These are phyloP conservation scores for Eriosoma lanigerum DNA, from an alignment of 1,140 invertebrate genomes.

Conservation along the genomic window DNA sequence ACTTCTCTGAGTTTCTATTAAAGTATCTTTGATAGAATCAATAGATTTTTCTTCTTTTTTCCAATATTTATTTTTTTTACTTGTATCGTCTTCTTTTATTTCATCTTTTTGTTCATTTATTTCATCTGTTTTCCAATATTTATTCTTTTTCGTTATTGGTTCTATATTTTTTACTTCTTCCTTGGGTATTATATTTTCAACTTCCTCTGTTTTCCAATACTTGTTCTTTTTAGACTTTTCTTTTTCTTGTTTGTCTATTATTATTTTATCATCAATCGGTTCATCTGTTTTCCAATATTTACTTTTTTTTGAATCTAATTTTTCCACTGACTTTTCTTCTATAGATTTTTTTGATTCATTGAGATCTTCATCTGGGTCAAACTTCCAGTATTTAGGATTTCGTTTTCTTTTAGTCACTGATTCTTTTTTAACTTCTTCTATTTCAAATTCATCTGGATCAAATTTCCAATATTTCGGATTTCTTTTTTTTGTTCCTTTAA, in stretches of 20 bases:
- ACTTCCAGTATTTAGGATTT: conserved; percentile 41
- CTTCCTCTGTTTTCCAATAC: conserved; percentile 42
- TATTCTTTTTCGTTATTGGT: conserved; percentile 37
- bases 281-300: conserved; percentile 26
- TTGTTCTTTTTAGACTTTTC: conserved; percentile 10
- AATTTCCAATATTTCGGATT: conserved; percentile 48
- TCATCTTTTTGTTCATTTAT: conserved; percentile 42
- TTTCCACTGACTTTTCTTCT: not conserved
- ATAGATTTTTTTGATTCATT: not conserved
- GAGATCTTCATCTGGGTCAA: conserved; percentile 13
- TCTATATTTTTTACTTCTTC: conserved; percentile 52
- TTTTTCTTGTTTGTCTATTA: conserved; percentile 9
- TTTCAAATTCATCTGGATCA: conserved; percentile 29
- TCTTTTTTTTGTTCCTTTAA: conserved; percentile 40
- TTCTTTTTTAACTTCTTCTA: conserved; percentile 33
- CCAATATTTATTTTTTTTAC: conserved; percentile 38
- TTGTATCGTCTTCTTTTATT: conserved; percentile 52
- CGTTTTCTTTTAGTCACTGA: conserved; percentile 31
- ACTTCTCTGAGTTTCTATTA: conserved; percentile 33
- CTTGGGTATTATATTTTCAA: conserved; percentile 23
- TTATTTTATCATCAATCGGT: not conserved
- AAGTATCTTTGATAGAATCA: conserved; percentile 41
- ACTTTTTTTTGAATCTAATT: conserved; percentile 21
- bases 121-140: conserved; percentile 43
- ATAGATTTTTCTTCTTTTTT: conserved; percentile 43